Conservation (phyloP, 2,113 vertebrate genomes). For the Nansenia antarctica region DNA sequence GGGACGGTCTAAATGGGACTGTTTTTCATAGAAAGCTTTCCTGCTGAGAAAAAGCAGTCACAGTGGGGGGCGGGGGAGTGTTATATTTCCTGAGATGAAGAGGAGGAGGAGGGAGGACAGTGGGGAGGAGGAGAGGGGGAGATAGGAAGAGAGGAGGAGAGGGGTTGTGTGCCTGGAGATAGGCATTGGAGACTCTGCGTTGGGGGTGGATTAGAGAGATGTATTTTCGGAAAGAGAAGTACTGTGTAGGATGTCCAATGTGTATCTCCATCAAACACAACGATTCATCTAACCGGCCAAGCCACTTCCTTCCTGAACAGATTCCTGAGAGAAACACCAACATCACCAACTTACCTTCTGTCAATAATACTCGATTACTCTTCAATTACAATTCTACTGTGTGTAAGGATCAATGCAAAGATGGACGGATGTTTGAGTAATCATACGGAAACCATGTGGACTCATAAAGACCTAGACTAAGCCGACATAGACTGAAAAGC, state of each 20-base stretch:
- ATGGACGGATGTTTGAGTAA: too few relatives aligned
- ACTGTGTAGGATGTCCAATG: not conserved
- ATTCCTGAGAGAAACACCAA: not conserved
- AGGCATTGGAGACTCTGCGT: not conserved
- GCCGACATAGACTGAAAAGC: too few relatives aligned
- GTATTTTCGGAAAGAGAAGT: not conserved
- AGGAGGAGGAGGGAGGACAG: not conserved
- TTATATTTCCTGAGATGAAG: conserved; percentile 16
- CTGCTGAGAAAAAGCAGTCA: conserved; percentile 19
- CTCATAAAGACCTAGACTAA: too few relatives aligned
- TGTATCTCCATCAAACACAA: not conserved
- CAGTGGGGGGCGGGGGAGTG: not conserved
- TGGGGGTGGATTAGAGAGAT: not conserved
- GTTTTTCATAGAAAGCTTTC: conserved; percentile 32
- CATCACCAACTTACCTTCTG: too few relatives aligned
- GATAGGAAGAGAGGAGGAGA: not conserved
- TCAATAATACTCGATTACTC: too few relatives aligned
- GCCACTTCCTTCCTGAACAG: not conserved
- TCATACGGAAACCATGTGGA: too few relatives aligned
- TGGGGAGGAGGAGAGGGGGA: not conserved
- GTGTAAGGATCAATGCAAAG: not conserved
- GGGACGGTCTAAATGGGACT: conserved; percentile 22
- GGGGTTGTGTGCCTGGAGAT: not conserved
- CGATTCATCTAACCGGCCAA: not conserved
- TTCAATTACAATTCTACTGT: not conserved